Conservation (phyloP, 1,140 invertebrate genomes). For the Drosophila subobscura region DNA sequence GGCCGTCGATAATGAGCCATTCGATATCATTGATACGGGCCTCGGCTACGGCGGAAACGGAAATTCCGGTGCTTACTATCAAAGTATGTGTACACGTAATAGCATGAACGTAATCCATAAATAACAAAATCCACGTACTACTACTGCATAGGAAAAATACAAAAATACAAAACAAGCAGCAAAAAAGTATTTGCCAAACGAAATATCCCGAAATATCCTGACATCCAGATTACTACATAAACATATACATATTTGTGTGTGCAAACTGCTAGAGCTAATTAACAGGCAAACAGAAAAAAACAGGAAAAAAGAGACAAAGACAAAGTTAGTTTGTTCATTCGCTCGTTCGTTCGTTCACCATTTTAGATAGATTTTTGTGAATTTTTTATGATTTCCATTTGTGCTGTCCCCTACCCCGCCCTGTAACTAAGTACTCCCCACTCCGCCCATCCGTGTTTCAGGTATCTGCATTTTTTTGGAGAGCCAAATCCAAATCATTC, state of each 20-base stretch:
- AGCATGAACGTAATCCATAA: conserved; percentile 77
- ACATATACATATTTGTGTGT: conserved; percentile 21
- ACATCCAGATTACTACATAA: background rate
- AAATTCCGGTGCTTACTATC: conserved; percentile 79
- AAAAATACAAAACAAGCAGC: conserved; percentile 36
- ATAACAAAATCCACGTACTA: conserved; percentile 42
- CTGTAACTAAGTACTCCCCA: conserved; percentile 55
- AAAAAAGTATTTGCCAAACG: conserved; percentile 12
- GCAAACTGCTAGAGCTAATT: conserved; percentile 34
- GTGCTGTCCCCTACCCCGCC: conserved; percentile 71
- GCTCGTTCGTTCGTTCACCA: conserved; percentile 49
- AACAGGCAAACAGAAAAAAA: conserved; percentile 28
- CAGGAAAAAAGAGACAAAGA: background rate
- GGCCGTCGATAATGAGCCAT: conserved; percentile 72
- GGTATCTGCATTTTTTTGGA: conserved; percentile 38
- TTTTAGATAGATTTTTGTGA: conserved; percentile 51
- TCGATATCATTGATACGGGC: conserved; percentile 80
- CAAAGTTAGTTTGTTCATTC: conserved; percentile 35
- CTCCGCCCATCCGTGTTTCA: conserved; percentile 50
- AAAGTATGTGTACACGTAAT: conserved; percentile 82
- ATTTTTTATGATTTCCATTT: conserved; percentile 58
- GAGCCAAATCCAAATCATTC: conserved; percentile 32
- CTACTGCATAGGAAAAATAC: conserved; percentile 10
- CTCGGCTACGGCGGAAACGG: conserved; percentile 71
- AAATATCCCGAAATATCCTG: conserved; percentile 9